Conservation (phyloP, 1,140 invertebrate species). For the Euglossa dilemma region DNA sequence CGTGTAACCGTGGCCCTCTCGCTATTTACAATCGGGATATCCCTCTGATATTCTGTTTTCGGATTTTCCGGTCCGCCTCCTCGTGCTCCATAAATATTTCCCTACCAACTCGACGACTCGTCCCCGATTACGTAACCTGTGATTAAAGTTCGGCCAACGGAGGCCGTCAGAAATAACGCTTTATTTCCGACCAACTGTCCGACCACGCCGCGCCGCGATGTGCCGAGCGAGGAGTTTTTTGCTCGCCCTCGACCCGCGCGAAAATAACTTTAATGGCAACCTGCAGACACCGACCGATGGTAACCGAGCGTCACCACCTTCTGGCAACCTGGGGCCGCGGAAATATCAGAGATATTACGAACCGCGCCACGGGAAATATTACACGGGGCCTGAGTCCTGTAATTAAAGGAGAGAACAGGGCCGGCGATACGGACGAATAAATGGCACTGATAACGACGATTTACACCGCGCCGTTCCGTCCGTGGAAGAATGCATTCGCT, state of each 20-base stretch:
- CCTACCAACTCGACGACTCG: background rate
- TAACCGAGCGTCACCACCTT: background rate
- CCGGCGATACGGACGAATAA: conserved; percentile 24
- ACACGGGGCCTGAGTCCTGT: background rate
- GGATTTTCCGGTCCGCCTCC: conserved; percentile 2
- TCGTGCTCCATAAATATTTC: conserved; percentile 31
- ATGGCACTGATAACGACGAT: conserved; percentile 53
- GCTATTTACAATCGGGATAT: conserved; percentile 24
- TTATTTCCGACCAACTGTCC: no score
- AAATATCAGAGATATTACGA: conserved; percentile 17
- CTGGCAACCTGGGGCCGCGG: background rate
- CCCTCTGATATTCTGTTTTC: conserved; percentile 7
- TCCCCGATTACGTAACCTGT: conserved; percentile 35
- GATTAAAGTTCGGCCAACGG: conserved; percentile 8
- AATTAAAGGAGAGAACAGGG: conserved; percentile 38
- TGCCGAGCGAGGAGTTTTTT: conserved; percentile 25
- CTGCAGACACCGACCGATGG: background rate
- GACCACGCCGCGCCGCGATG: no score
- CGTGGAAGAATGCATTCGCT: conserved; percentile 20
- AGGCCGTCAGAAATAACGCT: conserved; percentile 27
- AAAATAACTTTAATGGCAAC: conserved; percentile 35
- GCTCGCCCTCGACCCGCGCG: background rate
- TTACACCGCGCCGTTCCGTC: conserved; percentile 19
- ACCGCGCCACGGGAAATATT: background rate
- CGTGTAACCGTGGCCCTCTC: background rate